A percentile compares a stretch with the other conserved stretches of the same genome.
Evolutionary conservation across 2,113 vertebrate species (phyloP).

Genomic region (Proterorhinus semilunaris): DNA sequence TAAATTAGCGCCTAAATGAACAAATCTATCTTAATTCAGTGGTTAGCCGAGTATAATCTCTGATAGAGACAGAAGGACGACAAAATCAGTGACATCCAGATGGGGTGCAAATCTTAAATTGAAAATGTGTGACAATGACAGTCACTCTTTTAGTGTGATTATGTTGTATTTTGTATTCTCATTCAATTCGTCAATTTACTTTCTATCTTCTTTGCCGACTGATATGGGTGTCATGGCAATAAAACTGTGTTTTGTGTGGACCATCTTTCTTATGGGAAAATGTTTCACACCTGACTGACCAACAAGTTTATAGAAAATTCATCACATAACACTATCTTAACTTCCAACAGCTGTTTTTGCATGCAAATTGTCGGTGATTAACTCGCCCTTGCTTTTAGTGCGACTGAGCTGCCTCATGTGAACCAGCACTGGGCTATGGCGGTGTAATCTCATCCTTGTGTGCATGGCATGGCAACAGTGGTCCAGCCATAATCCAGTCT

Average conservation of each 20-base stretch:
- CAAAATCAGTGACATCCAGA: no score
- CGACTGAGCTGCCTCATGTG: neutral
- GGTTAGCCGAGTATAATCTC: neutral
- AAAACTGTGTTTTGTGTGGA: no score
- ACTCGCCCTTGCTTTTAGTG: neutral
- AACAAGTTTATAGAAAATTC: no score
- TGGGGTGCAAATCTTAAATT: no score
- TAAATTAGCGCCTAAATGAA: constrained; percentile 10
- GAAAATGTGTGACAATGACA: no score
- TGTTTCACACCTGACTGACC: no score
- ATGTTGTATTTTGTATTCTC: no score
- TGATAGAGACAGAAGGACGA: neutral
- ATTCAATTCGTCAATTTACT: no score
- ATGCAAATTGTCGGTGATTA: neutral
- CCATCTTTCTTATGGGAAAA: no score
- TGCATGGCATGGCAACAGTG: neutral
- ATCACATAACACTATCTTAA: neutral
- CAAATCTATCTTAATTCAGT: neutral
- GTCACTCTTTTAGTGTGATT: no score
- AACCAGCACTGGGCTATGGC: neutral
- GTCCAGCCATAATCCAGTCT: constrained; percentile 12
- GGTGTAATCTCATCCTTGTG: constrained; percentile 20
- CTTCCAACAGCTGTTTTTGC: neutral
- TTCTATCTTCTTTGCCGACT: no score
- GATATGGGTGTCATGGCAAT: no score